A percentile compares a stretch with the other conserved stretches of the same genome.
These are phyloP conservation scores for Agrochola lychnidis DNA, from an alignment of 2,888 invertebrate genomes.

Conservation along the genomic window DNA sequence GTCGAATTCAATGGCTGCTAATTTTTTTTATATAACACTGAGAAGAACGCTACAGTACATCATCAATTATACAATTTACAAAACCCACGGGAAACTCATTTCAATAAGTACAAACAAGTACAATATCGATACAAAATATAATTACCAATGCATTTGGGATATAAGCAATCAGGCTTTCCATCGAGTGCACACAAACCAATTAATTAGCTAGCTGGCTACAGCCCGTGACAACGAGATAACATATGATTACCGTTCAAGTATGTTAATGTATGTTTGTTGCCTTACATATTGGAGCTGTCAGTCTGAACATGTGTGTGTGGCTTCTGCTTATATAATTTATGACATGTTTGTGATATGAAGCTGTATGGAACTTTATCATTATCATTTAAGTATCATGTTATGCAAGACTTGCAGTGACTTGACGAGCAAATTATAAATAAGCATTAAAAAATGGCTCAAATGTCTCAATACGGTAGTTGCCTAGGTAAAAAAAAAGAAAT, in stretches of 20 bases:
- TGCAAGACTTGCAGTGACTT: background rate
- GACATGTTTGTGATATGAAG: background rate
- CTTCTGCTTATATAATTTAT: background rate
- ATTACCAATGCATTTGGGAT: constrained; percentile 52
- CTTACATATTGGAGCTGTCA: constrained; percentile 4
- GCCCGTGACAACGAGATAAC: constrained; percentile 28
- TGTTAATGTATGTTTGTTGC: constrained; percentile 6
- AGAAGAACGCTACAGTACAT: background rate
- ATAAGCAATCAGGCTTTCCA: constrained; percentile 35
- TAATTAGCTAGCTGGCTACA: constrained; percentile 35
- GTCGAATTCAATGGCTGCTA: too few species aligned
- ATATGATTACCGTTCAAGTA: constrained; percentile 17
- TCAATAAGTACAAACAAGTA: constrained; percentile 17
- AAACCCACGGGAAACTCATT: background rate
- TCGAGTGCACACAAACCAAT: constrained; percentile 27
- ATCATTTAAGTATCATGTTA: background rate
- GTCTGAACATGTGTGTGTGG: background rate
- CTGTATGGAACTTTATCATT: background rate
- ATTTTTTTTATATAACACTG: background rate
- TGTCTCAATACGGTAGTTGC: too few species aligned
- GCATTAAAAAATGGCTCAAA: too few species aligned
- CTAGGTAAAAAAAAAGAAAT: too few species aligned
- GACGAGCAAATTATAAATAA: background rate
- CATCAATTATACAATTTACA: background rate
- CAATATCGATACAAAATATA: constrained; percentile 22